phyloP scores from a whole-genome alignment of 2,888 invertebrate genomes.

The Chloroclystis v-ata region DNA sequence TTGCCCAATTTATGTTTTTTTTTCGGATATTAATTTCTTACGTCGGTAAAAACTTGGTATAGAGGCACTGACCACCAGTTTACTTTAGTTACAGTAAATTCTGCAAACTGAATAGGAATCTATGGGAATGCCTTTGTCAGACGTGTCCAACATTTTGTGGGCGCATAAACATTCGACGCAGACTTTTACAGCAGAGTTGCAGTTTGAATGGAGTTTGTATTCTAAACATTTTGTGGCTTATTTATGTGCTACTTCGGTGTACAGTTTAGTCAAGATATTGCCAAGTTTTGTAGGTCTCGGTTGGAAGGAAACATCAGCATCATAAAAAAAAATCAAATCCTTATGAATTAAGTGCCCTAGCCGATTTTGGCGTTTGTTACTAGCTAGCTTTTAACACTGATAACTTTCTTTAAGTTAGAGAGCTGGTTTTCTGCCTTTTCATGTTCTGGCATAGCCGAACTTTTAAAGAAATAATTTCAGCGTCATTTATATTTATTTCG shows the following conservation, averaged over 20 bases:
- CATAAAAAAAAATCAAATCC: too few species aligned
- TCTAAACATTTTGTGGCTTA: conserved; percentile 4
- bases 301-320: not conserved
- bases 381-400: too few species aligned
- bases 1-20: too few species aligned
- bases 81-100: conserved; percentile 14
- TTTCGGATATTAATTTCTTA: too few species aligned
- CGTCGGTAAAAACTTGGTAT: too few species aligned
- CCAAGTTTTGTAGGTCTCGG: not conserved
- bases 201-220: conserved; percentile 15
- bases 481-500: too few species aligned
- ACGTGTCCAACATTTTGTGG: conserved; percentile 8
- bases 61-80: conserved; percentile 13
- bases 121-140: conserved; percentile 10
- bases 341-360: too few species aligned
- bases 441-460: too few species aligned
- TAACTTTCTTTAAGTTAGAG: too few species aligned
- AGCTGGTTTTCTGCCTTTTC: too few species aligned
- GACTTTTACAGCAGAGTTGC: conserved; percentile 13
- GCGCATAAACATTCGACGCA: not conserved
- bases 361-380: too few species aligned
- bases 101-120: conserved; percentile 19
- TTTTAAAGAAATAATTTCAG: too few species aligned
- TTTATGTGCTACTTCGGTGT: not conserved
- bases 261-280: not conserved